These are phyloP conservation scores for Rousettus madagascariensis DNA, from an alignment of 2,797 vertebrate genomes.

Conservation along the genomic window DNA sequence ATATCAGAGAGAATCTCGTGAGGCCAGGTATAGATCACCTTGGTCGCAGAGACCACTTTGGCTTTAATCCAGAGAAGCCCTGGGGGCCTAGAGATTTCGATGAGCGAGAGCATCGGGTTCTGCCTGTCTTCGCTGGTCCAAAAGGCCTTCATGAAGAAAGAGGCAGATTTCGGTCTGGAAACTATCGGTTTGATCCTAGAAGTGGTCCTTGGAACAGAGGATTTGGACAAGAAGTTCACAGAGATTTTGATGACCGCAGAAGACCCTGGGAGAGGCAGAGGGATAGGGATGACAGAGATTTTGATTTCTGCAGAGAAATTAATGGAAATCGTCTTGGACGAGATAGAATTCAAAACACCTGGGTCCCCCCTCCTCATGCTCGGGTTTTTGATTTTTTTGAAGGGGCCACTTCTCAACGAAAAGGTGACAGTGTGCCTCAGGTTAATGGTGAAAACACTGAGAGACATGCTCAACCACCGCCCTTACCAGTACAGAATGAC, in stretches of 20 bases:
- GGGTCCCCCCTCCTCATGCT: constrained; percentile 87
- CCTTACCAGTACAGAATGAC: constrained; percentile 85
- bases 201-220: constrained; percentile 91
- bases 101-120: constrained; percentile 91
- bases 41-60: constrained; percentile 91
- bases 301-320: constrained; percentile 96
- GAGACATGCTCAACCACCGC: constrained; percentile 87
- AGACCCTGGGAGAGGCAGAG: constrained; percentile 97
- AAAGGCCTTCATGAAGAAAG: constrained; percentile 95
- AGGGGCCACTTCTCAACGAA: constrained; percentile 86
- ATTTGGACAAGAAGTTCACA: constrained; percentile 93
- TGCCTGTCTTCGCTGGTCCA: constrained; percentile 86
- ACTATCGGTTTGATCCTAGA: constrained; percentile 94
- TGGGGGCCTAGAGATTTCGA: constrained; percentile 98
- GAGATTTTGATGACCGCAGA: constrained; percentile 97
- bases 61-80: constrained; percentile 94
- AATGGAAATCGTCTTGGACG: constrained; percentile 95
- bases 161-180: constrained; percentile 88
- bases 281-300: constrained; percentile 97
- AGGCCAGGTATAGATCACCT: constrained; percentile 85
- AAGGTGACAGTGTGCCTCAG: constrained; percentile 88
- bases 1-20: constrained; percentile 90
- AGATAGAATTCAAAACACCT: constrained; percentile 90
- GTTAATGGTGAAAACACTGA: constrained; percentile 90
- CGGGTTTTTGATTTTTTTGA: constrained; percentile 88